Evolutionary conservation across 2,888 invertebrate species (phyloP).

Genomic region (Pegoplata infirma): DNA sequence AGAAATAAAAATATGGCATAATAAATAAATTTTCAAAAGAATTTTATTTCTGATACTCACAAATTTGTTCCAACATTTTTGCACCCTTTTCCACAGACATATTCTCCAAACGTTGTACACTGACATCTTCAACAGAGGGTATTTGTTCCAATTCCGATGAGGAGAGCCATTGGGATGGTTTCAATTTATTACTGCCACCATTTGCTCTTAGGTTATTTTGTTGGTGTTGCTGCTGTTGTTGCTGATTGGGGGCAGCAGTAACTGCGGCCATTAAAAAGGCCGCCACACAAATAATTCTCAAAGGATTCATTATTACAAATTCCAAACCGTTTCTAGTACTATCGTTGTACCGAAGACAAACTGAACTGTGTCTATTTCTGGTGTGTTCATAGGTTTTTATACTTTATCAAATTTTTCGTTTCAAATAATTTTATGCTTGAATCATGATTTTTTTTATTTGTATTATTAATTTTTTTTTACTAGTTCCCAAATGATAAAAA

Average conservation of each 20-base stretch:
- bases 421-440: conserved; percentile 12
- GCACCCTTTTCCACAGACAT: conserved; percentile 71
- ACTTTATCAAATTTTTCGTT: not conserved
- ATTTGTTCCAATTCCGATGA: conserved; percentile 67
- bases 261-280: conserved; percentile 67
- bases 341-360: conserved; percentile 18
- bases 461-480: not conserved
- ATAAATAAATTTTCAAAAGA: not conserved
- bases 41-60: conserved; percentile 65
- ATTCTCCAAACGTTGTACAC: conserved; percentile 68
- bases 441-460: not conserved
- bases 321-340: not conserved
- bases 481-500: too few species aligned
- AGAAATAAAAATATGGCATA: not conserved
- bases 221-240: conserved; percentile 23
- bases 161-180: conserved; percentile 72
- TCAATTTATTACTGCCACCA: conserved; percentile 60
- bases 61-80: conserved; percentile 68
- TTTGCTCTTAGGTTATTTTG: too few species aligned
- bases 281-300: conserved; percentile 67
- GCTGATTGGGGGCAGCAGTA: conserved; percentile 59
- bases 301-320: conserved; percentile 67
- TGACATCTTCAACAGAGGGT: conserved; percentile 69
- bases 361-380: conserved; percentile 21
- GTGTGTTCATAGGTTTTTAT: conserved; percentile 4